A percentile compares a stretch with the other conserved stretches of the same genome.
Evolutionary conservation across 2,113 vertebrate species (phyloP).

Genomic region (Uria aalge): DNA sequence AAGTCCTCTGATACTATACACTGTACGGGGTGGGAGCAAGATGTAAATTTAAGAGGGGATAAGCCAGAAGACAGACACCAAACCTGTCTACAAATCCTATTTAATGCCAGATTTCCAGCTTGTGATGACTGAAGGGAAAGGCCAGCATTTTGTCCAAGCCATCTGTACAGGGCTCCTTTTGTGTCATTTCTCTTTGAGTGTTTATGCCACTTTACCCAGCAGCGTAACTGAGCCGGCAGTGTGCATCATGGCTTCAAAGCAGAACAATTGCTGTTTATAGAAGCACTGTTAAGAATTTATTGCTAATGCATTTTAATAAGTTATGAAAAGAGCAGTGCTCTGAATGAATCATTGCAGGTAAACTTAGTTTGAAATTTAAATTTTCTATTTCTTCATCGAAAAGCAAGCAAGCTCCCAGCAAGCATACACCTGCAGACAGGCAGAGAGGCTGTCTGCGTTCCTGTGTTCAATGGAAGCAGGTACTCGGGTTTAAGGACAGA

Average conservation of each 20-base stretch:
- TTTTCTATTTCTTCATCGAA: neutral
- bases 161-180: conserved; percentile 20
- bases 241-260: neutral
- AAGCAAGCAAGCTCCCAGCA: neutral
- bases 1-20: neutral
- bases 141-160: neutral
- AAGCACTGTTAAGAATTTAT: conserved; percentile 1
- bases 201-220: neutral
- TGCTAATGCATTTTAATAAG: conserved; percentile 4
- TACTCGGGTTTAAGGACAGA: neutral
- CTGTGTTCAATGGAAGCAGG: neutral
- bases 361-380: neutral
- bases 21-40: accelerated
- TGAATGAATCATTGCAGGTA: conserved; percentile 2
- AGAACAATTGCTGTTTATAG: conserved; percentile 24
- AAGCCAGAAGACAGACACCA: neutral
- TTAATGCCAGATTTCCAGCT: conserved; percentile 33
- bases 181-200: neutral
- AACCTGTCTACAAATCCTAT: neutral
- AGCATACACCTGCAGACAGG: neutral
- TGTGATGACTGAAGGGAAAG: neutral
- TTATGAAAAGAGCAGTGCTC: neutral
- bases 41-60: neutral
- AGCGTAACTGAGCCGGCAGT: neutral
- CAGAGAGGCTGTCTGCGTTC: neutral